A percentile compares a stretch with the other conserved stretches of the same genome.
phyloP scores from a whole-genome alignment of 1,140 invertebrate species.

The Zaprionus gabonicus region DNA sequence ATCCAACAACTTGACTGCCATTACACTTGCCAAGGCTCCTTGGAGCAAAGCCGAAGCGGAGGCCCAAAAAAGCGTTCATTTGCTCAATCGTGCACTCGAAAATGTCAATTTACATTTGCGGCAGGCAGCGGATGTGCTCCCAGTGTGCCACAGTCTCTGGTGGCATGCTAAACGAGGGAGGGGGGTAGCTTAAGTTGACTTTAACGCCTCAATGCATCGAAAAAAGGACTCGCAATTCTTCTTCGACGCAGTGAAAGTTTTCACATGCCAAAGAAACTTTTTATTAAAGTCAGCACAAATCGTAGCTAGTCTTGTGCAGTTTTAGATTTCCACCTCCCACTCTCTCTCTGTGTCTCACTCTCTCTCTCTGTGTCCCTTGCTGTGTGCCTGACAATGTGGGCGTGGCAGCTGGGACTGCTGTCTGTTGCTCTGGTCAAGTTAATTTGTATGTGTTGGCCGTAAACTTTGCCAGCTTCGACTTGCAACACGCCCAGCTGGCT shows the following conservation, averaged over 20 bases:
- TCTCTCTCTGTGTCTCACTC: neutral
- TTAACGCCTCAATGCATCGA: constrained; percentile 78
- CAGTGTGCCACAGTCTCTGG: constrained; percentile 6
- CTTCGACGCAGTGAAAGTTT: constrained; percentile 63
- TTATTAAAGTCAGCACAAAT: constrained; percentile 78
- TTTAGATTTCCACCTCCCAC: constrained; percentile 44
- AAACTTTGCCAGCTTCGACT: constrained; percentile 81
- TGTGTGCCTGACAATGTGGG: constrained; percentile 71
- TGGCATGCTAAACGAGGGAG: constrained; percentile 30
- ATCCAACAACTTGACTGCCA: constrained; percentile 77
- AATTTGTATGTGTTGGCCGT: constrained; percentile 80
- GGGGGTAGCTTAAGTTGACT: constrained; percentile 74
- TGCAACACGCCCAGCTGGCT: constrained; percentile 66
- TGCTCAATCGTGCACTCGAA: constrained; percentile 83
- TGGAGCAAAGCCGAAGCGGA: neutral
- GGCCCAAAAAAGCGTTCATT: constrained; percentile 70
- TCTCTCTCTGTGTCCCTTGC: neutral
- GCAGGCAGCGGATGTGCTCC: constrained; percentile 53
- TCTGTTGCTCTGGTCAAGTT: constrained; percentile 74
- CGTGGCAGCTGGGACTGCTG: constrained; percentile 56
- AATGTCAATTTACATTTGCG: constrained; percentile 83
- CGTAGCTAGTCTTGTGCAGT: constrained; percentile 38
- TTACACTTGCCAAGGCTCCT: constrained; percentile 55
- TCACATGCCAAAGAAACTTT: constrained; percentile 59
- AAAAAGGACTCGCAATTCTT: constrained; percentile 13